Evolutionary conservation across 2,113 vertebrate genomes (phyloP).

Genomic region (Colinus virginianus): DNA sequence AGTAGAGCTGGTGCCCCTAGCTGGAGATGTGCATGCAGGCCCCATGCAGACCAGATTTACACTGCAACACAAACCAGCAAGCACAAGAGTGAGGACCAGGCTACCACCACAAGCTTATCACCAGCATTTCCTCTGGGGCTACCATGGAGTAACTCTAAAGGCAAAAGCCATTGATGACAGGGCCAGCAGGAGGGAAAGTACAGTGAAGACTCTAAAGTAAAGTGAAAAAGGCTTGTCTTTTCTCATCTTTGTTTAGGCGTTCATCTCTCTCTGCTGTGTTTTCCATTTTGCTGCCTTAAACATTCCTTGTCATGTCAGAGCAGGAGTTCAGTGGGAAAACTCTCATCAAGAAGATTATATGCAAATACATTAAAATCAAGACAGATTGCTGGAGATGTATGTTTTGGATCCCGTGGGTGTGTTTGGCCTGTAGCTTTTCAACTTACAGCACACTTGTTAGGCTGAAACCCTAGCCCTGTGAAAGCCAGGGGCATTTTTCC

Average conservation of each 20-base stretch:
- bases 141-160: not conserved
- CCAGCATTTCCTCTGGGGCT: not conserved
- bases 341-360: not conserved
- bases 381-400: not conserved
- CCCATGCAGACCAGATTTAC: fast-evolving
- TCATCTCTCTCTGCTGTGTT: not conserved
- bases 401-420: not conserved
- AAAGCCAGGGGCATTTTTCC: not conserved
- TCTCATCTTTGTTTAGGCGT: not conserved
- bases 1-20: not conserved
- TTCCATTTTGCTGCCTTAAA: constrained; percentile 12
- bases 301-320: not conserved
- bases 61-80: fast-evolving
- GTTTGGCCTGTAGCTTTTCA: constrained; percentile 10
- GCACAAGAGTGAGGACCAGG: not conserved
- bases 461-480: not conserved
- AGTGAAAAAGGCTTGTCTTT: not conserved
- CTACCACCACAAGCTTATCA: not conserved
- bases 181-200: not conserved
- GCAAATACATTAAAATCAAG: constrained; percentile 16
- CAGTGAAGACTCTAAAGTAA: not conserved
- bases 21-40: fast-evolving
- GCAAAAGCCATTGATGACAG: not conserved
- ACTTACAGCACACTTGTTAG: not conserved
- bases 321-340: constrained; percentile 24